phyloP scores from a whole-genome alignment of 1,140 invertebrate species.

The Drosophila subpulchrella region DNA sequence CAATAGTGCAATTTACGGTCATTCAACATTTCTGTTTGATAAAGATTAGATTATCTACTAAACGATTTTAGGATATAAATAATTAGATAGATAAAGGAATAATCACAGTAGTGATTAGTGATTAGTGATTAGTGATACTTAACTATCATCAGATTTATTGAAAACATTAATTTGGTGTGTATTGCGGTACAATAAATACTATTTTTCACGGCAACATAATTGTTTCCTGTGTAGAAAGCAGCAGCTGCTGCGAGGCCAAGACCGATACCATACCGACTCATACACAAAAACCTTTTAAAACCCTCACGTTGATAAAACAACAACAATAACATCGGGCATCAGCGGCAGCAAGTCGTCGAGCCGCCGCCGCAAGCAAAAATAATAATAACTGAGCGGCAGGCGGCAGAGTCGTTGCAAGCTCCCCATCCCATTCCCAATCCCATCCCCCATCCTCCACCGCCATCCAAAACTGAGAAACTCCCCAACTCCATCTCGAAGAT shows the following conservation, averaged over 20 bases:
- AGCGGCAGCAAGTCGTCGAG: conserved; percentile 51
- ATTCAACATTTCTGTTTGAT: too few relatives aligned
- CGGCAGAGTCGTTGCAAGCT: conserved; percentile 71
- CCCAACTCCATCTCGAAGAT: conserved; percentile 24
- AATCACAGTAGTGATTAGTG: too few relatives aligned
- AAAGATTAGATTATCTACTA: too few relatives aligned
- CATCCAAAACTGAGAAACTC: conserved; percentile 12
- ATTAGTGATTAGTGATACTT: too few relatives aligned
- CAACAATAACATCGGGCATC: conserved; percentile 35
- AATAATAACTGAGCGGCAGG: conserved; percentile 77
- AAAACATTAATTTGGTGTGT: too few relatives aligned
- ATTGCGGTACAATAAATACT: too few relatives aligned
- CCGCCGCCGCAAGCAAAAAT: conserved; percentile 78
- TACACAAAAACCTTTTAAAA: conserved; percentile 81
- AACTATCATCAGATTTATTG: too few relatives aligned
- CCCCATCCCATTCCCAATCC: conserved; percentile 17
- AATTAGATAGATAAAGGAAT: too few relatives aligned
- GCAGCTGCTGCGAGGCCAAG: conserved; percentile 76
- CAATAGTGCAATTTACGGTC: too few relatives aligned
- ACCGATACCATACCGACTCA: conserved; percentile 45
- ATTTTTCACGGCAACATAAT: not conserved
- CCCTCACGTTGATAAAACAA: conserved; percentile 76
- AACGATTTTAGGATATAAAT: too few relatives aligned
- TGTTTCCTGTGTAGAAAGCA: conserved; percentile 18
- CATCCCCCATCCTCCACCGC: conserved; percentile 7